phyloP scores from a whole-genome alignment of 2,113 vertebrate species.

The Plestiodon gilberti region DNA sequence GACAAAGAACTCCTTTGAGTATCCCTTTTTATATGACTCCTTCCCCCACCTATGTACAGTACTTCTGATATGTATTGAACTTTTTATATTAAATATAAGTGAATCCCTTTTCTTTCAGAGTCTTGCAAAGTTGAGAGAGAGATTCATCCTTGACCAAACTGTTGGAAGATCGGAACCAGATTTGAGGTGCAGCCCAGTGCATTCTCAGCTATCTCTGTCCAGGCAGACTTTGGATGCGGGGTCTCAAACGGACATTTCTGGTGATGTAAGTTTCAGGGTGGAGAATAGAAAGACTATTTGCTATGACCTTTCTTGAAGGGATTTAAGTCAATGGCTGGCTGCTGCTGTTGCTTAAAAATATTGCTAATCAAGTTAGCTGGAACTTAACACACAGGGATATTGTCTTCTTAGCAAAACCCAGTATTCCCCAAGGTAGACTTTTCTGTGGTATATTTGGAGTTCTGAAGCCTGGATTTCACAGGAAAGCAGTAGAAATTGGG shows the following conservation, averaged over 20 bases:
- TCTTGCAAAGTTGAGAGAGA: constrained; percentile 82
- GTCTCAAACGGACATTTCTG: constrained; percentile 85
- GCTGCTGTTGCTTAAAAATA: neutral
- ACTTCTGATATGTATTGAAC: neutral
- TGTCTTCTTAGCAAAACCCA: neutral
- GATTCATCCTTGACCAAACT: constrained; percentile 75
- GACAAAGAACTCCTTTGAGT: neutral
- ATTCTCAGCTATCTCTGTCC: constrained; percentile 75
- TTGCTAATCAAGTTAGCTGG: neutral
- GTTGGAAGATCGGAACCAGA: constrained; percentile 74
- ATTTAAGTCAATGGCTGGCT: neutral
- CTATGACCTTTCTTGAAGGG: neutral
- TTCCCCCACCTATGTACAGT: no score
- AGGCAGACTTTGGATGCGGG: constrained; percentile 83
- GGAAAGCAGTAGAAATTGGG: neutral
- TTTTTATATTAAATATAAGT: neutral
- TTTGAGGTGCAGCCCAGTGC: constrained; percentile 67
- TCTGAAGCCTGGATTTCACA: neutral
- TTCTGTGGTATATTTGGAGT: neutral
- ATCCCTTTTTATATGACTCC: neutral
- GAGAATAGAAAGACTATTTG: constrained; percentile 9
- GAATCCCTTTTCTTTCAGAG: constrained; percentile 72
- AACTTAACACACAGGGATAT: neutral
- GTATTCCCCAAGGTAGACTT: neutral
- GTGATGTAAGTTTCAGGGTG: constrained; percentile 77